Conservation (phyloP, 1,140 invertebrate species). For the Asobara japonica region DNA sequence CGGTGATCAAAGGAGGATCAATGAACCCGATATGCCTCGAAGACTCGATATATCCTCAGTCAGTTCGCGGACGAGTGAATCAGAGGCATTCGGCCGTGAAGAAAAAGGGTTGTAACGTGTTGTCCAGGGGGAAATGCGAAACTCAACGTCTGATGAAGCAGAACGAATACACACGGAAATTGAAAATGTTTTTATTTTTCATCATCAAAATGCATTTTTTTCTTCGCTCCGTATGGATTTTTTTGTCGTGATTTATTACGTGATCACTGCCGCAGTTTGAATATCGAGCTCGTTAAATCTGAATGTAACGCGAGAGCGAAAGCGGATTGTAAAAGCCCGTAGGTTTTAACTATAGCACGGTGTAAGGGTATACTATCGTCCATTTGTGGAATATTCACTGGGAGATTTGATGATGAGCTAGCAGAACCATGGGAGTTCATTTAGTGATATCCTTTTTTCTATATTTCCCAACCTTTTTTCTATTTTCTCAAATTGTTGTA, state of each 20-base stretch:
- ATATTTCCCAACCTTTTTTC: too few species aligned
- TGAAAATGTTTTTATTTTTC: neutral
- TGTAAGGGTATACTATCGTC: neutral
- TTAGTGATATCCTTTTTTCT: too few species aligned
- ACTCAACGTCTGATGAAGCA: neutral
- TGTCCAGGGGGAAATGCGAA: constrained; percentile 8
- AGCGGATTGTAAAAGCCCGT: constrained; percentile 9
- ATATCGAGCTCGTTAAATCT: constrained; percentile 4
- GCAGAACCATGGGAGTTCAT: neutral
- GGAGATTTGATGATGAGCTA: neutral
- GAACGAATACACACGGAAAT: constrained; percentile 7
- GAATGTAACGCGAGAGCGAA: neutral
- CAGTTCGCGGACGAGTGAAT: neutral
- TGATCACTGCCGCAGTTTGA: neutral
- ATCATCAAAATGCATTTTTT: neutral
- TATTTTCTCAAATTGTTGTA: too few species aligned
- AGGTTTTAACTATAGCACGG: neutral
- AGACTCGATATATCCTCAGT: neutral
- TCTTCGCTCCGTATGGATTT: too few species aligned
- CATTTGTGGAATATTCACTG: neutral
- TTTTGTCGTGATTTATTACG: constrained; percentile 1
- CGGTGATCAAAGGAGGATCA: constrained; percentile 11
- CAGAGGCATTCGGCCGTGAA: constrained; percentile 16
- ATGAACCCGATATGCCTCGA: constrained; percentile 10
- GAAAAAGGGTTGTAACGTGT: constrained; percentile 12